Base-by-base conservation (phyloP, 1,140 invertebrate species). In the Augochlora pura region DNA sequence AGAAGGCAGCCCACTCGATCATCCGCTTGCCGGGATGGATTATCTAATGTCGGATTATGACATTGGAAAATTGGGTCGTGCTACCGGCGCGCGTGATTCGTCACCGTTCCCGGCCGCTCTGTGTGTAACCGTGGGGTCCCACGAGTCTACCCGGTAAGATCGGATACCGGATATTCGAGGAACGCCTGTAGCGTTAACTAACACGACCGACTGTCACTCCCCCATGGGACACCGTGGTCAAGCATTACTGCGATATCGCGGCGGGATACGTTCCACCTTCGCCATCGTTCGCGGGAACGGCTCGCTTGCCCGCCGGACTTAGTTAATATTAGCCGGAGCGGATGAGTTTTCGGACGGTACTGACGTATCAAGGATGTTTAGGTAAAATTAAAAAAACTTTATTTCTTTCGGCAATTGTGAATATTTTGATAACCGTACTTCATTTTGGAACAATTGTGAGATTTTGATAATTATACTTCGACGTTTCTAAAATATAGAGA, bases 51-150 rank as follows among this genome's bases (percentile, higher is more conserved):
- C 75, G 76, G 74, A 82, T 86, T 82, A 86, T 86, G 85, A 86
- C 85, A 86, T 86, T 86, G 84, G 85, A 86, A 86, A 86, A 86
- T 86, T 77, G 68, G 85, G 85, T 86, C 81, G 73, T 38, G 62
- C 67, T 52, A 49, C 16, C 60, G n/a, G n/a, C n/a, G 16, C 27
- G 54, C 39, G 10, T 32, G 23, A 69, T 21, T 70, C 27, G 74
- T 85, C 85, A 80, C 82, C 74, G 83, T 74, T 32, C 46, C 32
- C 63, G 66, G 69, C 76, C 82, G 69, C 39, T n/a, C n/a, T n/a
- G n/a, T 25, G 42, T 75, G 68, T 83, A 80, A 74, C 64, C 49
- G 73, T 46, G n/a, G n/a, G n/a, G 80, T 87, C 86, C 77, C 85
- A 87, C 67, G 83, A 80, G 85, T 85, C 83, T 83, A 46, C 76